Percentiles rank a stretch among this genome's conserved stretches.
Conservation (phyloP, 2,888 invertebrate species). For the Theodoxus fluviatilis region DNA sequence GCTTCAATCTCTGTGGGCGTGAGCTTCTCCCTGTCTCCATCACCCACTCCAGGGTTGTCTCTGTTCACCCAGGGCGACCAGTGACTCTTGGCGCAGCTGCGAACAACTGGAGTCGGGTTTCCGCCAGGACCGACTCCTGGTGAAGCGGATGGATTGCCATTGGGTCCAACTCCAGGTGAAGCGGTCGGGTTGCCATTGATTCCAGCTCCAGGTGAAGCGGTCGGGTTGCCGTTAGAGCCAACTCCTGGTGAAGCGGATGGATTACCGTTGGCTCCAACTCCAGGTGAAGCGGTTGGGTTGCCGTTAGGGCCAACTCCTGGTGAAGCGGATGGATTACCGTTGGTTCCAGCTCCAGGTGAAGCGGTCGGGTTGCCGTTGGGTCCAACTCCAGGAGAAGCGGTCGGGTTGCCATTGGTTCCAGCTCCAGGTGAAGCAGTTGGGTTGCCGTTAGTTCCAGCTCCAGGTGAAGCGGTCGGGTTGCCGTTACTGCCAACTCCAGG, state of each 20-base stretch:
- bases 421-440: no score
- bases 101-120: slow-evolving; percentile 15
- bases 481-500: no score
- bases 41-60: slow-evolving; percentile 41
- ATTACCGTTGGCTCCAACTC: neutral
- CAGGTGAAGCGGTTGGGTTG: neutral
- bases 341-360: no score
- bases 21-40: slow-evolving; percentile 49
- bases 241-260: slow-evolving; percentile 3
- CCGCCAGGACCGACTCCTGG: slow-evolving; percentile 18
- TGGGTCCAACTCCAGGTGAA: slow-evolving; percentile 18
- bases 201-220: slow-evolving; percentile 24
- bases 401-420: no score
- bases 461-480: no score
- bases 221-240: no score
- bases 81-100: slow-evolving; percentile 13
- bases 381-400: no score
- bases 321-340: no score
- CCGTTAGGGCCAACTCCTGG: neutral
- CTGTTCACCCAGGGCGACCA: slow-evolving; percentile 33
- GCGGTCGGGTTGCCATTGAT: neutral
- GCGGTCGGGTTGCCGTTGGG: no score
- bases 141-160: slow-evolving; percentile 22
- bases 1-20: slow-evolving; percentile 36
- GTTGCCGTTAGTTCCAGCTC: no score